A percentile compares a stretch with the other conserved stretches of the same genome.
Conservation (phyloP, 2,888 invertebrate species). For the Zygogramma bicolorata region DNA sequence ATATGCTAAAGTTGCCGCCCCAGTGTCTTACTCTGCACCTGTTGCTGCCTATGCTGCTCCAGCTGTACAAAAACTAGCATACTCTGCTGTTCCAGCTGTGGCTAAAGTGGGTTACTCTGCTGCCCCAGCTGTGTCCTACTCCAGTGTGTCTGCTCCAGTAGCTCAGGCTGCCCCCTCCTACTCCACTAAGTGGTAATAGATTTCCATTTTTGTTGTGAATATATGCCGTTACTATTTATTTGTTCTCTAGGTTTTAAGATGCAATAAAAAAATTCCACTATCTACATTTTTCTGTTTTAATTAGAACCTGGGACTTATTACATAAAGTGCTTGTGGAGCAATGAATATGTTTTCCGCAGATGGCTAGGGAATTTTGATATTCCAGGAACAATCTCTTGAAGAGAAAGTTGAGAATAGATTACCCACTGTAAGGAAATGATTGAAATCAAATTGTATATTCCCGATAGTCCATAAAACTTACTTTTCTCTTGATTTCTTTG, state of each 20-base stretch:
- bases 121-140: slow-evolving; percentile 48
- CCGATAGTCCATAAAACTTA: too few relatives aligned
- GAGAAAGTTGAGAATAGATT: too few relatives aligned
- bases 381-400: too few relatives aligned
- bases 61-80: slow-evolving; percentile 45
- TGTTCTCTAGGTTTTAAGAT: neutral
- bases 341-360: too few relatives aligned
- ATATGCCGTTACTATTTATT: neutral
- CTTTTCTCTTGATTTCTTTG: too few relatives aligned
- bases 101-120: slow-evolving; percentile 40
- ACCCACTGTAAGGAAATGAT: too few relatives aligned
- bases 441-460: too few relatives aligned
- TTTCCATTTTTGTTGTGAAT: neutral
- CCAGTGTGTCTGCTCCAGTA: slow-evolving; percentile 41
- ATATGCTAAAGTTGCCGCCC: slow-evolving; percentile 35
- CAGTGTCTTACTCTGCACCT: slow-evolving; percentile 33
- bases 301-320: slow-evolving; percentile 11
- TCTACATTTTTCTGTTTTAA: neutral
- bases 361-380: too few relatives aligned
- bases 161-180: slow-evolving; percentile 47
- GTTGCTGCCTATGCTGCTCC: slow-evolving; percentile 37
- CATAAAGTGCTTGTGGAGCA: too few relatives aligned
- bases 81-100: slow-evolving; percentile 28
- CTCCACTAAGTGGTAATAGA: slow-evolving; percentile 64
- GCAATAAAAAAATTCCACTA: neutral